A percentile compares a stretch with the other conserved stretches of the same genome.
Evolutionary conservation across 2,888 invertebrate species (phyloP).

Genomic region (Andrena hattorfiana): DNA sequence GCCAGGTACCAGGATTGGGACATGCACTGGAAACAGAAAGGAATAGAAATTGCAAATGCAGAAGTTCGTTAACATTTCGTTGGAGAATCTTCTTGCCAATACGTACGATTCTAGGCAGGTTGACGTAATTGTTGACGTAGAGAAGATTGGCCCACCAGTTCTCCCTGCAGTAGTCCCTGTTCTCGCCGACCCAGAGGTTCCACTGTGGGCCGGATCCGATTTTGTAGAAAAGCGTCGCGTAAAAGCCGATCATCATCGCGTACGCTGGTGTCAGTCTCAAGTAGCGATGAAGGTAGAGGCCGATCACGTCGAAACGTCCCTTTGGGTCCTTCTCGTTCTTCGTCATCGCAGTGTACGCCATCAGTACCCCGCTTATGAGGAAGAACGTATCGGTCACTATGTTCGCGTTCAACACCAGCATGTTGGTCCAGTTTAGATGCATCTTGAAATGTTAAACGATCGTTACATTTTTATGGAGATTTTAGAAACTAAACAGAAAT

Average conservation of each 20-base stretch:
- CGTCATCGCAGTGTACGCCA: constrained; percentile 75
- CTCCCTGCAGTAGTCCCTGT: constrained; percentile 79
- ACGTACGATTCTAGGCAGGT: constrained; percentile 78
- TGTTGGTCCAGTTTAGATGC: constrained; percentile 75
- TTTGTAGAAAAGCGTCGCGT: constrained; percentile 90
- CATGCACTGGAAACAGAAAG: constrained; percentile 85
- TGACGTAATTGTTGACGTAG: constrained; percentile 84
- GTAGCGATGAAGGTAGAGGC: constrained; percentile 89
- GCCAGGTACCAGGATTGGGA: constrained; percentile 87
- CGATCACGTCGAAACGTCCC: constrained; percentile 86
- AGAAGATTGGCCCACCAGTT: constrained; percentile 85
- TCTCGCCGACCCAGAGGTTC: constrained; percentile 87
- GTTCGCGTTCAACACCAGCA: constrained; percentile 81
- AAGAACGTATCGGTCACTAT: constrained; percentile 82
- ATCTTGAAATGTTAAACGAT: constrained; percentile 66
- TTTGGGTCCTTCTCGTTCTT: constrained; percentile 66
- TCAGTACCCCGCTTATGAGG: constrained; percentile 79
- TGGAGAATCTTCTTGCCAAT: constrained; percentile 6
- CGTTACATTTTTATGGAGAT: neutral
- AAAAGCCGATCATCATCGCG: constrained; percentile 89
- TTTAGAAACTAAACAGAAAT: neutral
- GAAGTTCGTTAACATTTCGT: neutral
- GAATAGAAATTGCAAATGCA: constrained; percentile 70
- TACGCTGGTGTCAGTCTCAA: constrained; percentile 92
- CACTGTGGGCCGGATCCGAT: constrained; percentile 91